Base-by-base conservation (phyloP, 2,888 invertebrate genomes). In the Seladonia tumulorum region DNA sequence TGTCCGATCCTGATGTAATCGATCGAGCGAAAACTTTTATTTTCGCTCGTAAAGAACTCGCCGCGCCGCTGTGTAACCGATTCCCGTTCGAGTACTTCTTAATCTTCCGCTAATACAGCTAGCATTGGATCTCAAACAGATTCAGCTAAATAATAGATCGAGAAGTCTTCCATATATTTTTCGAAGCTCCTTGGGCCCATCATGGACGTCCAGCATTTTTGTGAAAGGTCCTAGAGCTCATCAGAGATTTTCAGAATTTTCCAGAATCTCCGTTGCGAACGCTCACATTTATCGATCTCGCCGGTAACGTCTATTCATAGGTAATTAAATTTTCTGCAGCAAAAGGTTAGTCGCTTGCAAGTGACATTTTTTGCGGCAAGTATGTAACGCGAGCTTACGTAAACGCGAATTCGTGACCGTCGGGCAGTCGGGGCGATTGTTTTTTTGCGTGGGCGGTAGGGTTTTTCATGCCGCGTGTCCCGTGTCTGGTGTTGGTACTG, bases 341-440 rank as follows among this genome's bases (percentile, higher is more conserved):
- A 8, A 29, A 63, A 29, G 29, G 29, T 16, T 4, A 29, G 5
- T 63, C 5, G 29, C 16, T 18, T 7, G 29, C 63, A 29, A 29
- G 0, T 63, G 25, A 18, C 7, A 18, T 63, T 63, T 63, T 29
- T 18, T 22, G 16, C 22, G 57, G 16, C 39, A 73, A 68, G n/a
- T 16, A 74, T 68, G n/a, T 73, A 74, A 16, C 35, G 2, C 45
- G 16, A n/a, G 29, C 16, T 79, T 68, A 60, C 68, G 18, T 16
- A 63, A 76, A 53, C 49, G 42, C 39, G 25, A 53, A 73, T 82
- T 63, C 79, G 81, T 88, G 81, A 85, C 72, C 53, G 35, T 18
- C 14, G 35, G 47, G 68, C 76, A 82, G 83, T 83, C 76, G 73
- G 0, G 22, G 68, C 75, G 82, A 76, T 85, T 60, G 71, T 82